Percentiles rank a stretch among this genome's conserved stretches.
These are phyloP conservation scores for Bhutanitis thaidina DNA, from an alignment of 2,888 invertebrate genomes.

Conservation along the genomic window DNA sequence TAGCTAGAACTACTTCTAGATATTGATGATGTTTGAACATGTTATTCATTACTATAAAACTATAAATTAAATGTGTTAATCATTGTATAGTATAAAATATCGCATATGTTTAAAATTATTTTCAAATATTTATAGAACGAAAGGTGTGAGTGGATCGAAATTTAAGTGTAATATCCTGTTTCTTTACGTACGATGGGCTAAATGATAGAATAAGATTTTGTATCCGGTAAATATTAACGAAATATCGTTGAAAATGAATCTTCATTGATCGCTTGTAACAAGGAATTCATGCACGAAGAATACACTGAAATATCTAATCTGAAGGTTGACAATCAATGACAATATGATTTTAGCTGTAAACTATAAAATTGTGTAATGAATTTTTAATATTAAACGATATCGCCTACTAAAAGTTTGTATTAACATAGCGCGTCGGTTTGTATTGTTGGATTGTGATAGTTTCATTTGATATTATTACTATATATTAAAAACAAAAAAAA, in stretches of 20 bases:
- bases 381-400: conserved; percentile 22
- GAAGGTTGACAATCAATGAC: conserved; percentile 54
- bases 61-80: neutral
- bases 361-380: conserved; percentile 33
- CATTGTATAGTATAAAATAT: neutral
- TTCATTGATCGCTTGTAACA: conserved; percentile 26
- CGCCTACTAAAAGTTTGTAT: conserved; percentile 19
- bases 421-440: conserved; percentile 28
- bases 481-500: neutral
- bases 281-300: conserved; percentile 54
- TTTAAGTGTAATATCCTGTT: neutral
- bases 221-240: neutral
- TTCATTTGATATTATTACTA: conserved; percentile 2
- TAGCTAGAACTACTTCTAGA: too few relatives aligned
- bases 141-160: neutral
- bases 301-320: conserved; percentile 32
- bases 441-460: conserved; percentile 32
- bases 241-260: conserved; percentile 6
- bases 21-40: too few relatives aligned
- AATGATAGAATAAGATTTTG: conserved; percentile 7
- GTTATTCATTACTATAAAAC: too few relatives aligned
- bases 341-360: conserved; percentile 57
- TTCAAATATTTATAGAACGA: neutral
- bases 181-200: conserved; percentile 10
- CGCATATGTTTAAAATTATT: neutral